Percentiles rank a stretch among this genome's conserved stretches.
phyloP scores from a whole-genome alignment of 2,113 vertebrate genomes.

The Chroicocephalus ridibundus region DNA sequence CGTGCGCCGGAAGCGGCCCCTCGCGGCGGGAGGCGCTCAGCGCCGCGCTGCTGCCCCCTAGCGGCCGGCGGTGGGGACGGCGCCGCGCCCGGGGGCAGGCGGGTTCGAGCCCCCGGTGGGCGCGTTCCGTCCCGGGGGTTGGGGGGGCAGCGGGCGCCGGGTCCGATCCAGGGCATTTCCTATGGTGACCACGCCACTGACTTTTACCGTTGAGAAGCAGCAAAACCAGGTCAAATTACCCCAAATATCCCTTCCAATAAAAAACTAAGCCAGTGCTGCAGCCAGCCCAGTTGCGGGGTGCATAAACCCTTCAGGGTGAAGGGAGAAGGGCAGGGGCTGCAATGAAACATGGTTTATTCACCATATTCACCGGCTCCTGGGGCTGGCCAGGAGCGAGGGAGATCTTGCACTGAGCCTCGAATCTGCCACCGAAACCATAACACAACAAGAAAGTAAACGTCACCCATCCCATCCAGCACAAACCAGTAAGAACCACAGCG shows the following conservation, averaged over 20 bases:
- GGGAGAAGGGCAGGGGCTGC: no score
- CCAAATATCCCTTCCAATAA: not conserved
- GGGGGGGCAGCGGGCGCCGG: no score
- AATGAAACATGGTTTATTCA: rapidly evolving
- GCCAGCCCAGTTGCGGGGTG: rapidly evolving
- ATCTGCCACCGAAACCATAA: not conserved
- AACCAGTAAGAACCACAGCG: not conserved
- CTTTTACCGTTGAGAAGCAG: not conserved
- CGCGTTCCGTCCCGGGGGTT: no score
- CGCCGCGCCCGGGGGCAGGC: rapidly evolving
- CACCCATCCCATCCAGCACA: not conserved
- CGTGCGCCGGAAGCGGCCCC: not conserved
- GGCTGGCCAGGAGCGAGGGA: not conserved
- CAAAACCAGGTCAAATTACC: not conserved
- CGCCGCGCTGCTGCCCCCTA: not conserved
- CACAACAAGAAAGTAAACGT: rapidly evolving
- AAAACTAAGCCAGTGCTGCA: rapidly evolving
- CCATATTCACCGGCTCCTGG: rapidly evolving
- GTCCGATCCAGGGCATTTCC: not conserved
- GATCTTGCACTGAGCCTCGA: not conserved
- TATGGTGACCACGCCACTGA: rapidly evolving
- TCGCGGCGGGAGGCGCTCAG: no score
- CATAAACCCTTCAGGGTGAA: rapidly evolving
- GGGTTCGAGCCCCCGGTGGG: not conserved
- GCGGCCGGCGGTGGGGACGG: not conserved